These are phyloP conservation scores for Rutilus rutilus DNA, from an alignment of 2,113 vertebrate species.

Conservation along the genomic window DNA sequence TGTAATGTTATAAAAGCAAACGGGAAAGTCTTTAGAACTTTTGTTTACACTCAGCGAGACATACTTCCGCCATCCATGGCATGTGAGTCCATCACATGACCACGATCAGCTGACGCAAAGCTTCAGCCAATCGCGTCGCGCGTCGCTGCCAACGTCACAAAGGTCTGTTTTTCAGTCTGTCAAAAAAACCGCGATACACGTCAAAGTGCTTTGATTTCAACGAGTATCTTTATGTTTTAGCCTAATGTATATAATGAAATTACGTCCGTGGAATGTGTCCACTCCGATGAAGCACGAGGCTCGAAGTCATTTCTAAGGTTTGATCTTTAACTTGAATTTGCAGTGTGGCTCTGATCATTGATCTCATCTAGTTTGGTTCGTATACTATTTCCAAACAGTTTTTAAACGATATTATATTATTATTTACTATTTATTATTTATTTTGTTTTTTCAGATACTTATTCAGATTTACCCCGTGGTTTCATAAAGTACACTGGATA, in stretches of 20 bases:
- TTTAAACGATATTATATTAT: not conserved
- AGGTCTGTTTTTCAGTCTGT: not conserved
- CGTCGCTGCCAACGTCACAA: not conserved
- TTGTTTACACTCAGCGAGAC: not conserved
- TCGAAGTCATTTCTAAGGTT: not conserved
- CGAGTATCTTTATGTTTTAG: not conserved
- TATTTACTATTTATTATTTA: too few species aligned
- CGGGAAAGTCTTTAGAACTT: not conserved
- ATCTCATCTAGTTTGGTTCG: not conserved
- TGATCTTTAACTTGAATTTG: not conserved
- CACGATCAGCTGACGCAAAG: not conserved
- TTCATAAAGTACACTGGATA: too few species aligned
- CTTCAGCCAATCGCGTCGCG: not conserved
- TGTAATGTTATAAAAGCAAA: not conserved
- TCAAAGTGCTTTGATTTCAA: not conserved
- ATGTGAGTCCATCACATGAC: constrained; percentile 1
- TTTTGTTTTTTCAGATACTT: not conserved
- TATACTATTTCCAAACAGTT: not conserved
- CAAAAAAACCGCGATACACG: not conserved
- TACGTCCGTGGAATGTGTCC: not conserved
- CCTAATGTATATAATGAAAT: not conserved
- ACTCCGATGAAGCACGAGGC: not conserved
- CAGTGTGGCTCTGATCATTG: not conserved
- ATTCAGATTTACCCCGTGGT: not conserved
- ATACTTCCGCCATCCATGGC: constrained; percentile 29